A percentile compares a stretch with the other conserved stretches of the same genome.
phyloP scores from a whole-genome alignment of 2,888 invertebrate species.

The Pyrgus malvae region DNA sequence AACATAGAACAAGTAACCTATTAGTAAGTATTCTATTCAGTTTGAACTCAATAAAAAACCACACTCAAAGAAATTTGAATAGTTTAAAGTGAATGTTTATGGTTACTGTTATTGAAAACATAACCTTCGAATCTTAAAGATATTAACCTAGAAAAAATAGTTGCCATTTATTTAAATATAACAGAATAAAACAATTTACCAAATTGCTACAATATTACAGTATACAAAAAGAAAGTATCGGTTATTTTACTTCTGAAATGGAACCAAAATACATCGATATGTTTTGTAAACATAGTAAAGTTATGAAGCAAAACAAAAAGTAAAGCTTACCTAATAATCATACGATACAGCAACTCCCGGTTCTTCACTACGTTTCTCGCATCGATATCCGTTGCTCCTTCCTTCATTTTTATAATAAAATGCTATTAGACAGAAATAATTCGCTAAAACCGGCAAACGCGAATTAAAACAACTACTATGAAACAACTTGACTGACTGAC shows the following conservation, averaged over 20 bases:
- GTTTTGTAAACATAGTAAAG: background rate
- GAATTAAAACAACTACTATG: no score
- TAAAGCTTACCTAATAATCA: conserved; percentile 90
- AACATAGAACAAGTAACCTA: no score
- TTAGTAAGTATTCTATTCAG: no score
- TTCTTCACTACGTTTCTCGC: conserved; percentile 92
- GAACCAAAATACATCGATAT: background rate
- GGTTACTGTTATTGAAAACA: background rate
- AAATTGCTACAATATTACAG: no score
- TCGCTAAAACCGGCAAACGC: conserved; percentile 35
- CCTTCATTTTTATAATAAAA: conserved; percentile 56
- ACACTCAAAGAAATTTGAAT: no score
- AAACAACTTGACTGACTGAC: no score
- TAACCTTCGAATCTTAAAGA: conserved; percentile 5
- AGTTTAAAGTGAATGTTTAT: background rate
- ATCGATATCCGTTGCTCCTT: conserved; percentile 77
- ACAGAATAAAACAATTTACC: no score
- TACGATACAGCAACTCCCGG: conserved; percentile 92
- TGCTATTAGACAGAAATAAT: conserved; percentile 5
- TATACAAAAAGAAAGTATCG: no score
- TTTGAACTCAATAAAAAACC: no score
- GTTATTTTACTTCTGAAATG: background rate
- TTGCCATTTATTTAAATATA: no score
- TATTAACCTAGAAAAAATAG: no score
- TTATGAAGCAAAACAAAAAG: background rate